A percentile compares a stretch with the other conserved stretches of the same genome.
Evolutionary conservation across 1,140 invertebrate genomes (phyloP).

Genomic region (Aphidius gifuensis): DNA sequence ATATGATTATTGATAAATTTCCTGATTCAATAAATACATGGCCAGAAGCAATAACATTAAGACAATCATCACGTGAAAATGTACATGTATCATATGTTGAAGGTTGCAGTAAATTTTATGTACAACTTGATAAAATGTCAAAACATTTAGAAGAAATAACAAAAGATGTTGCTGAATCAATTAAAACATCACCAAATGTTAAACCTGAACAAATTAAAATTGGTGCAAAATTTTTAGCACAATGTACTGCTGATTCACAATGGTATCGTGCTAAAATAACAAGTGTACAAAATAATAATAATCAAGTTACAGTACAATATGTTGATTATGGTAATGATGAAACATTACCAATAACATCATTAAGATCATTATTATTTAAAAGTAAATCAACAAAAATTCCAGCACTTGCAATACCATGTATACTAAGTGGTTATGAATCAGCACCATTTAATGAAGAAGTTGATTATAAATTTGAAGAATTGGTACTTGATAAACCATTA

Average conservation of each 20-base stretch:
- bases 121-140: slow-evolving; percentile 63
- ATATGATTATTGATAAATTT: slow-evolving; percentile 54
- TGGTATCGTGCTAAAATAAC: slow-evolving; percentile 69
- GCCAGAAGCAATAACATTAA: slow-evolving; percentile 54
- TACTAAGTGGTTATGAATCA: slow-evolving; percentile 58
- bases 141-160: slow-evolving; percentile 52
- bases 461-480: slow-evolving; percentile 49
- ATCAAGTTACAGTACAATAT: slow-evolving; percentile 62
- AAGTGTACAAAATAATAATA: slow-evolving; percentile 39
- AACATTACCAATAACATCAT: slow-evolving; percentile 52
- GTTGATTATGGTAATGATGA: slow-evolving; percentile 78
- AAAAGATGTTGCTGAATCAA: slow-evolving; percentile 28
- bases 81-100: slow-evolving; percentile 70
- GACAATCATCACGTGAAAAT: slow-evolving; percentile 41
- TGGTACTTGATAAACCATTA: slow-evolving; percentile 54
- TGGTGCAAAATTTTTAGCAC: slow-evolving; percentile 69
- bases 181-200: slow-evolving; percentile 41
- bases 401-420: slow-evolving; percentile 75
- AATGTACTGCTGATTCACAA: slow-evolving; percentile 65
- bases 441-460: slow-evolving; percentile 42
- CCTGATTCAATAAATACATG: slow-evolving; percentile 48
- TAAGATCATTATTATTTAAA: slow-evolving; percentile 61
- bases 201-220: slow-evolving; percentile 52
- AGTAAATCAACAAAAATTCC: slow-evolving; percentile 63
- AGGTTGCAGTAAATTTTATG: slow-evolving; percentile 67